Evolutionary conservation across 2,888 invertebrate genomes (phyloP).

Genomic region (Alentia gelatinosa): DNA sequence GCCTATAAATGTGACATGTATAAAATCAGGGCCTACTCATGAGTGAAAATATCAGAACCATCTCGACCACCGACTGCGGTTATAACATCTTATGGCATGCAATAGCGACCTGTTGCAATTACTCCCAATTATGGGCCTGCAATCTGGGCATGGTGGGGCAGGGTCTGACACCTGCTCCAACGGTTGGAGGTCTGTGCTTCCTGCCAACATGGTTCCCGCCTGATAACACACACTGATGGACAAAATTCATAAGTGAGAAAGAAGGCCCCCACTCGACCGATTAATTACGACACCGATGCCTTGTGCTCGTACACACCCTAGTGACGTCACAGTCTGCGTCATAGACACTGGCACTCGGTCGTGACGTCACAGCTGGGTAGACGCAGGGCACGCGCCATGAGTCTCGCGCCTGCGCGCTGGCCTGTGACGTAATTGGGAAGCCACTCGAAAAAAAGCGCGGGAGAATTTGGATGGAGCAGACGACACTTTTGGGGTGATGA

Average conservation of each 20-base stretch:
- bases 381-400: background rate
- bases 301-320: background rate
- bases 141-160: background rate
- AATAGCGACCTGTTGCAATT: background rate
- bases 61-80: background rate
- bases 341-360: background rate
- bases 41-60: background rate
- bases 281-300: background rate
- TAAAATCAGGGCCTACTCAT: background rate
- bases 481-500: background rate
- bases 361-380: constrained; percentile 3
- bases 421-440: background rate
- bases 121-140: background rate
- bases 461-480: background rate
- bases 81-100: background rate
- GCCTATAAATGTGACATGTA: no score
- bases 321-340: background rate
- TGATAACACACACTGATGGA: background rate
- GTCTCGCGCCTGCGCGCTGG: background rate
- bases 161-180: background rate
- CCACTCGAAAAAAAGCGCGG: background rate
- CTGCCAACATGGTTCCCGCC: background rate
- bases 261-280: background rate
- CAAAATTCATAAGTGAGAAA: background rate
- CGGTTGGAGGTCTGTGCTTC: no score